A percentile compares a stretch with the other conserved stretches of the same genome.
These are phyloP conservation scores for Varecia variegata DNA, from an alignment of 2,797 vertebrate genomes.

Conservation along the genomic window DNA sequence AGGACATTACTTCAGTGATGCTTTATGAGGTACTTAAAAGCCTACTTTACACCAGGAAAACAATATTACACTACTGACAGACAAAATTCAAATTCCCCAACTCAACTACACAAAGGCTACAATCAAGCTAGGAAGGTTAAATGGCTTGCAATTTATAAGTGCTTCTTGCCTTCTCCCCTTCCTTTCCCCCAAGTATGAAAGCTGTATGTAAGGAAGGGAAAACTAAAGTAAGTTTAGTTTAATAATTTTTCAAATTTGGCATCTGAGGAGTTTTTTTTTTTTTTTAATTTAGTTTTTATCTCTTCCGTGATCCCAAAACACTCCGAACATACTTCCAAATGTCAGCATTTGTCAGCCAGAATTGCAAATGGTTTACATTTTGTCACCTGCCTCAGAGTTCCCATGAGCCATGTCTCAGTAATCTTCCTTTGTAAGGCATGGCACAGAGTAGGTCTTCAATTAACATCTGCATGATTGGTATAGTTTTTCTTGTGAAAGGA, in stretches of 20 bases:
- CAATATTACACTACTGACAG: slow-evolving; percentile 39
- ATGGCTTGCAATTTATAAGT: not conserved
- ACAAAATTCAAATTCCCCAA: slow-evolving; percentile 54
- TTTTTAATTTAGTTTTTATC: not conserved
- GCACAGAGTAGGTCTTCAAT: not conserved
- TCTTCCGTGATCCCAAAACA: not conserved
- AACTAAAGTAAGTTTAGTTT: not conserved
- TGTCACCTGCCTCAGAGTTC: not conserved
- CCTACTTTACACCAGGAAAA: not conserved
- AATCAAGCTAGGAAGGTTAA: slow-evolving; percentile 43
- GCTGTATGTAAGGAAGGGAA: not conserved
- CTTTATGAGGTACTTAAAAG: slow-evolving; percentile 30
- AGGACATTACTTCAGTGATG: slow-evolving; percentile 63
- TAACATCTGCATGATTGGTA: not conserved
- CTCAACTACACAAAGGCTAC: not conserved
- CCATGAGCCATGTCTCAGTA: not conserved
- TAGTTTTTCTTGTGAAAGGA: not conserved
- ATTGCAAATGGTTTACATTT: not conserved
- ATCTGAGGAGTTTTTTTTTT: not conserved
- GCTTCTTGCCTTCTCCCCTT: not conserved
- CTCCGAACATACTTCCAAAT: not conserved
- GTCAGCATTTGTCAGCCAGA: not conserved
- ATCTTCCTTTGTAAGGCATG: not conserved
- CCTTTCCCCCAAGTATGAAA: not conserved
- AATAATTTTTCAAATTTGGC: not conserved